Evolutionary conservation across 2,888 invertebrate species (phyloP).

Genomic region (Mantis religiosa): DNA sequence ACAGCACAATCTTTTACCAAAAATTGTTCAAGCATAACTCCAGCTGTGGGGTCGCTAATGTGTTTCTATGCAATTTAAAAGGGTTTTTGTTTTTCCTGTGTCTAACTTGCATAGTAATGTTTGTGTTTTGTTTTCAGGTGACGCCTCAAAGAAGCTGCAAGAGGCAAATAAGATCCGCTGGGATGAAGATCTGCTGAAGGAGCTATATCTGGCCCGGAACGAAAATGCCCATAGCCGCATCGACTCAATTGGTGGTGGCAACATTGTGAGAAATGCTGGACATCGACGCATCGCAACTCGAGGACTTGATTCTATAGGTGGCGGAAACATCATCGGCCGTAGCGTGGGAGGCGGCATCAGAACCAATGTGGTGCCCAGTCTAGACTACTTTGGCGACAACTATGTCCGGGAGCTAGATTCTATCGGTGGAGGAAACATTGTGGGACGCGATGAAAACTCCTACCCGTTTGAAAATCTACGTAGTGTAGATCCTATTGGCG

Average conservation of each 20-base stretch:
- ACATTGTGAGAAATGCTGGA: constrained; percentile 35
- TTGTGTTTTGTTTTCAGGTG: background rate
- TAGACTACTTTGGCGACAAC: constrained; percentile 28
- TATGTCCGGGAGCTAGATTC: constrained; percentile 45
- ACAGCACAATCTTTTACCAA: no score
- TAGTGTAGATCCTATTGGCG: constrained; percentile 34
- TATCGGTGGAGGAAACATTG: constrained; percentile 46
- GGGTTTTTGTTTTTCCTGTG: no score
- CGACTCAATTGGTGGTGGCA: constrained; percentile 28
- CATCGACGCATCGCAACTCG: constrained; percentile 38
- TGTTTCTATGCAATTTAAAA: no score
- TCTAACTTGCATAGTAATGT: background rate
- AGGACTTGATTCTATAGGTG: constrained; percentile 37
- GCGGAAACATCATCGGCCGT: constrained; percentile 40
- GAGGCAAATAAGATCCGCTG: background rate
- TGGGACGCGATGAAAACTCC: constrained; percentile 34
- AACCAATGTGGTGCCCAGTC: constrained; percentile 30
- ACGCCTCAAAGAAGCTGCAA: background rate
- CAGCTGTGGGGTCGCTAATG: background rate
- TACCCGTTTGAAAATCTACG: constrained; percentile 42
- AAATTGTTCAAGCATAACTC: background rate
- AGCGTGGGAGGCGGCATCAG: constrained; percentile 49
- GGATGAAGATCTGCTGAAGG: background rate
- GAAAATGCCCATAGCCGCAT: background rate
- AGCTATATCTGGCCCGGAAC: background rate